A percentile compares a stretch with the other conserved stretches of the same genome.
phyloP scores from a whole-genome alignment of 2,888 invertebrate species.

The Brachylomia viminalis region DNA sequence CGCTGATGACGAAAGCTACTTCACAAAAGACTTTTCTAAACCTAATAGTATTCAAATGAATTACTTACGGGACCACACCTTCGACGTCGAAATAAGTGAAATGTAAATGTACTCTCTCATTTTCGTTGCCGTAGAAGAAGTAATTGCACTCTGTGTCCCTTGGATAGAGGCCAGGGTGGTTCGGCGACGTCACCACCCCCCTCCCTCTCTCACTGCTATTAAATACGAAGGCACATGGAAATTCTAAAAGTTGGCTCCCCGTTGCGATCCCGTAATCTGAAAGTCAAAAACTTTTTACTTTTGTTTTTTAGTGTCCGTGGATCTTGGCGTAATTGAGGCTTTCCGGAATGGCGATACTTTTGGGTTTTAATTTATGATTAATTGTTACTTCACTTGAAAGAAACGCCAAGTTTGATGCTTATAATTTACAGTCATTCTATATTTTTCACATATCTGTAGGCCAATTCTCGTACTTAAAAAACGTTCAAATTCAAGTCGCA shows the following conservation, averaged over 20 bases:
- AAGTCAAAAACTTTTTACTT: conserved; percentile 70
- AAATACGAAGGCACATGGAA: conserved; percentile 97
- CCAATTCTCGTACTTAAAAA: no score
- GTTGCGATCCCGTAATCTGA: conserved; percentile 96
- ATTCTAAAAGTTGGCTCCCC: conserved; percentile 94
- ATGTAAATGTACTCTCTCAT: conserved; percentile 94
- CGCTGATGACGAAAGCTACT: conserved; percentile 33
- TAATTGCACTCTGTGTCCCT: conserved; percentile 97
- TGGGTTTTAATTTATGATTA: conserved; percentile 46
- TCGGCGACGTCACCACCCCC: conserved; percentile 96
- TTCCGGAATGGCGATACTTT: conserved; percentile 47
- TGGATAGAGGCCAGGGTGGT: conserved; percentile 97
- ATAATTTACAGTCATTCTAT: not conserved
- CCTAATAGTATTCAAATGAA: conserved; percentile 61
- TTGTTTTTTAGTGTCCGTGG: conserved; percentile 54
- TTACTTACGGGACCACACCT: conserved; percentile 97
- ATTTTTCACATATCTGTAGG: not conserved
- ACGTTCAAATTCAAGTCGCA: no score
- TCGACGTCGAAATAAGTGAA: conserved; percentile 98
- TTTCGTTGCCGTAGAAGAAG: conserved; percentile 95
- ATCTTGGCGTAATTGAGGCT: conserved; percentile 48
- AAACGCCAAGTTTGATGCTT: not conserved
- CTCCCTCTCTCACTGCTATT: conserved; percentile 94
- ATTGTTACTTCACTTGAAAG: conserved; percentile 20
- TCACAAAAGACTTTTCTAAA: conserved; percentile 49